Evolutionary conservation across 1,140 invertebrate genomes (phyloP).

Genomic region (Drosophila cardini): DNA sequence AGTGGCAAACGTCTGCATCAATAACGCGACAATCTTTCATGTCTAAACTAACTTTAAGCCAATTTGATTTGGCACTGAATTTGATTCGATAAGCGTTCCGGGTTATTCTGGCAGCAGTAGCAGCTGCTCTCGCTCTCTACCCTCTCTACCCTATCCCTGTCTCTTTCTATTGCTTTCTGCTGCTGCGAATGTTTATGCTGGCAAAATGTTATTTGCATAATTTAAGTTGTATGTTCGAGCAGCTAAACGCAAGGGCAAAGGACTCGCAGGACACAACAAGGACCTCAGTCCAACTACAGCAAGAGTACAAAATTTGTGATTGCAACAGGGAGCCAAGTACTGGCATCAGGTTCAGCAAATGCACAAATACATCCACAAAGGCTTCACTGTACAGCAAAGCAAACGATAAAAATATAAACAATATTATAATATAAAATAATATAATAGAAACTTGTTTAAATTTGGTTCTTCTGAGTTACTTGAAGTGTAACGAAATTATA

Average conservation of each 20-base stretch:
- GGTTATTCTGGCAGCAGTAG: conserved; percentile 51
- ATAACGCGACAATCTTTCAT: conserved; percentile 78
- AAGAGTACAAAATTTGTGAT: conserved; percentile 33
- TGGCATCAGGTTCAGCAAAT: conserved; percentile 27
- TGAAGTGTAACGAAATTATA: not conserved
- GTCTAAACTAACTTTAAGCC: conserved; percentile 76
- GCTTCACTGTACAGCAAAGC: conserved; percentile 17
- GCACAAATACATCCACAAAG: conserved; percentile 29
- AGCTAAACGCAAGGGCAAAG: conserved; percentile 31
- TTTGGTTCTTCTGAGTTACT: not conserved
- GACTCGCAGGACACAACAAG: conserved; percentile 19
- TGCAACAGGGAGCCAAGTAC: conserved; percentile 8
- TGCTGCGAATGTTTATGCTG: conserved; percentile 71
- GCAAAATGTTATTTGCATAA: conserved; percentile 82
- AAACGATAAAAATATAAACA: not conserved
- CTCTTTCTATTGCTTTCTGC: not conserved
- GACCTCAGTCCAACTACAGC: conserved; percentile 20
- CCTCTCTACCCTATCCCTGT: not conserved
- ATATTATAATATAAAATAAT: not conserved
- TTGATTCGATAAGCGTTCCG: conserved; percentile 76
- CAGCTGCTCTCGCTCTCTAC: not conserved
- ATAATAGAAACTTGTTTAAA: not conserved
- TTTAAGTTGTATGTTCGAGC: conserved; percentile 70
- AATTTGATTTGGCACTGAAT: conserved; percentile 75
- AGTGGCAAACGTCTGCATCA: conserved; percentile 47